phyloP scores from a whole-genome alignment of 2,888 invertebrate genomes.

The Encarsia formosa region DNA sequence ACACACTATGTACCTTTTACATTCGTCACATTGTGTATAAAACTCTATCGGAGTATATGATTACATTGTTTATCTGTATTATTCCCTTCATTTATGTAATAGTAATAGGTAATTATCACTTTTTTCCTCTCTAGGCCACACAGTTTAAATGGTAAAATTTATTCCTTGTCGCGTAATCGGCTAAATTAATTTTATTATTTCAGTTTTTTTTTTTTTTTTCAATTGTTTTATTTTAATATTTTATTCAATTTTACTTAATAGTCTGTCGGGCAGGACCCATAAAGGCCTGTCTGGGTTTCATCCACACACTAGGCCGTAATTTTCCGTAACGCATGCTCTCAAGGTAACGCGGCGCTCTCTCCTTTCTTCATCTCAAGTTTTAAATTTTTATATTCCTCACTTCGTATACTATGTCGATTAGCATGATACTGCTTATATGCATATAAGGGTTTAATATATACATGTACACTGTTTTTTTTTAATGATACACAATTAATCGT shows the following conservation, averaged over 20 bases:
- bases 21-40: conserved; percentile 52
- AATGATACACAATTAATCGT: conserved; percentile 10
- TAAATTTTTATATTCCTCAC: conserved; percentile 1
- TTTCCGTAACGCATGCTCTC: conserved; percentile 9
- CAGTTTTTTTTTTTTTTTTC: conserved; percentile 7
- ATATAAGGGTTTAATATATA: background rate
- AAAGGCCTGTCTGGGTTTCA: conserved; percentile 50
- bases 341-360: conserved; percentile 14
- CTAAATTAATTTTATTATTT: conserved; percentile 37
- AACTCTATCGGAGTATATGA: conserved; percentile 52
- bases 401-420: conserved; percentile 24
- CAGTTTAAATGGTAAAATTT: conserved; percentile 47
- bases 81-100: conserved; percentile 40
- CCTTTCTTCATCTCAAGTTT: conserved; percentile 7
- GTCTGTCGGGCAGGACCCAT: conserved; percentile 44
- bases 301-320: conserved; percentile 50
- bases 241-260: conserved; percentile 27
- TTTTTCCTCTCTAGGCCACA: conserved; percentile 52
- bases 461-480: conserved; percentile 1
- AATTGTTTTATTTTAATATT: conserved; percentile 6
- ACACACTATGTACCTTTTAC: conserved; percentile 48
- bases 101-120: conserved; percentile 49
- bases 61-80: conserved; percentile 45
- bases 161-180: conserved; percentile 34
- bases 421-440: conserved; percentile 10